These are phyloP conservation scores for Corydoras maculifer DNA, from an alignment of 2,113 vertebrate genomes.

Conservation along the genomic window DNA sequence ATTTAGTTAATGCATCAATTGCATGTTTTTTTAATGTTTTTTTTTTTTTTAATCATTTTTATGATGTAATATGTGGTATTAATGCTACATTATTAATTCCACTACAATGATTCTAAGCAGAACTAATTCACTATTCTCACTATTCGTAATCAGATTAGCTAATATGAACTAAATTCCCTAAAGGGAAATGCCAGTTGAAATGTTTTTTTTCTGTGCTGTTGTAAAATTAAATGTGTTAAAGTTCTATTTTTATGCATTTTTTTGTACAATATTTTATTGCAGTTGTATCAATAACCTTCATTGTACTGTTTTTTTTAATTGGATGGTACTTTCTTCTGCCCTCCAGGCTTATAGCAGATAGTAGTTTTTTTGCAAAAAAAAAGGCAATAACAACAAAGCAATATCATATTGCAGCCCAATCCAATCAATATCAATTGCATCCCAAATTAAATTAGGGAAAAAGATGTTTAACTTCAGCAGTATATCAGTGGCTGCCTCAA, in stretches of 20 bases:
- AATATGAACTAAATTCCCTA: background rate
- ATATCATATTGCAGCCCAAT: too few species aligned
- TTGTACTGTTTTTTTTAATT: conserved; percentile 8
- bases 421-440: too few species aligned
- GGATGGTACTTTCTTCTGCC: conserved; percentile 30
- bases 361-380: conserved; percentile 22
- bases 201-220: too few species aligned
- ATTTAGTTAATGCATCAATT: conserved; percentile 13
- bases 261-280: too few species aligned
- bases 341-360: conserved; percentile 2
- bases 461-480: background rate
- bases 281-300: conserved; percentile 28
- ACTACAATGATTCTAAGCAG: background rate
- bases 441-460: background rate
- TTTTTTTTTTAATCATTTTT: conserved; percentile 1
- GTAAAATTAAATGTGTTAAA: conserved; percentile 2
- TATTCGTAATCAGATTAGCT: background rate
- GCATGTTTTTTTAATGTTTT: conserved; percentile 17
- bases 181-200: background rate
- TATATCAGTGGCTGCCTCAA: too few species aligned
- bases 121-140: background rate
- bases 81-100: conserved; percentile 9
- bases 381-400: background rate
- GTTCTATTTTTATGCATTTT: conserved; percentile 13
- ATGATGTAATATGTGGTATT: background rate